Evolutionary conservation across 1,140 invertebrate species (phyloP), one percentile per base, ranked within the genome.

Genomic region (Drosophila ambigua): DNA sequence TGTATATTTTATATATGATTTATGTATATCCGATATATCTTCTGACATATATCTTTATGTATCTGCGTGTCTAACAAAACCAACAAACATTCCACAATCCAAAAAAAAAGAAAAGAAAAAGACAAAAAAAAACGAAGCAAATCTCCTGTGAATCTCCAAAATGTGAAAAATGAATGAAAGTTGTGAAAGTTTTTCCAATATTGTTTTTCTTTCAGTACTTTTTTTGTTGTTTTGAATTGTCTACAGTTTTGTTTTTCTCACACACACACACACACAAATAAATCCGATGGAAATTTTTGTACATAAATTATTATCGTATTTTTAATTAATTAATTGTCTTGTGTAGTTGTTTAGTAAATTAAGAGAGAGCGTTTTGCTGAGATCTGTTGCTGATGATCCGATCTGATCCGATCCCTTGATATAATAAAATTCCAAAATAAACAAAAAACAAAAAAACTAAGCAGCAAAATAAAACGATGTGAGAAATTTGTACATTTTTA

Each of bases 281-380:
- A 85, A 87, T 85, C 78, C 79, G 79, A 77, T 87, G 45, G 76
- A 81, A 85, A 73, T 52, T 73, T 87, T 85, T 87, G 82, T 85
- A 85, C 65, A 85, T 85, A 85, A 85, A 87, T 87, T 85, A 84
- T 84, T 84, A 84, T 84, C 83, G 78, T 84, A 83, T 84, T 84
- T 84, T 84, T 85, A 81, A 85, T 88, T 79, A 85, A 74, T 73
- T 73, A 73, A 73, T 62, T 73, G 68, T 73, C 69, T 51, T 77
- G 58, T 77, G 74, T 77, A 77, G 73, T 74, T 74, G 71, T 71
- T 68, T 89, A 89, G 84, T 84, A 83, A 89, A 77, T 89, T 82
- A 87, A 88, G 73, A 72, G 57, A 39, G 39, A 62, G 31, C 31
- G 31, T 20, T 35, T 9, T 35, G 31, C 31, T 35, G 31, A 35